phyloP scores from a whole-genome alignment of 2,888 invertebrate genomes.

The Brachyptera putata region DNA sequence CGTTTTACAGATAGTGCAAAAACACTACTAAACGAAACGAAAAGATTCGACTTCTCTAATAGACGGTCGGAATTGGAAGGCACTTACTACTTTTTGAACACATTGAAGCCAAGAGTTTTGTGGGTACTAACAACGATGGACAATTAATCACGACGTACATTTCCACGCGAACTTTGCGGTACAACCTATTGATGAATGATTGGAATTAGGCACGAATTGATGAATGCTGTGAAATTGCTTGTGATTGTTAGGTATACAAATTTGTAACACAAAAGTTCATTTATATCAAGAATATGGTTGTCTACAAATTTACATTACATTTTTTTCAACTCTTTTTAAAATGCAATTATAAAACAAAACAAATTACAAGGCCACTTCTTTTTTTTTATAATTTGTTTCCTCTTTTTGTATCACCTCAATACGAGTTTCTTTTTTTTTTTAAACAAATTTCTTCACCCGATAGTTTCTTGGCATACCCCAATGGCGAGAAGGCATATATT shows the following conservation, averaged over 20 bases:
- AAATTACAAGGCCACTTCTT: slow-evolving; percentile 39
- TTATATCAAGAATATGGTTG: slow-evolving; percentile 37
- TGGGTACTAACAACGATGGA: slow-evolving; percentile 33
- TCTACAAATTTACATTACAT: slow-evolving; percentile 34
- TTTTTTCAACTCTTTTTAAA: slow-evolving; percentile 40
- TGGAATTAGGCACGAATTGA: slow-evolving; percentile 34
- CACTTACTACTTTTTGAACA: slow-evolving; percentile 71
- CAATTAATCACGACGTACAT: slow-evolving; percentile 32
- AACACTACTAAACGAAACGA: too few species aligned
- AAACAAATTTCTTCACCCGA: slow-evolving; percentile 44
- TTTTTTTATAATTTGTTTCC: slow-evolving; percentile 37
- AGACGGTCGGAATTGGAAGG: slow-evolving; percentile 57
- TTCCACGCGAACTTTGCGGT: slow-evolving; percentile 33
- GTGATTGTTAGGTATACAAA: slow-evolving; percentile 34
- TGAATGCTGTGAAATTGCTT: slow-evolving; percentile 35
- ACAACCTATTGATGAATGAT: slow-evolving; percentile 34
- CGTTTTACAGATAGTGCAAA: too few species aligned
- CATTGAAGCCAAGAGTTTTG: slow-evolving; percentile 46
- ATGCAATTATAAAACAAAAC: slow-evolving; percentile 36
- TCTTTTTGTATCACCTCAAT: slow-evolving; percentile 43
- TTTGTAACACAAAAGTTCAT: slow-evolving; percentile 34
- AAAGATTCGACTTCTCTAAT: slow-evolving; percentile 44
- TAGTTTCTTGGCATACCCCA: slow-evolving; percentile 56
- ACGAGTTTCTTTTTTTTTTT: slow-evolving; percentile 39
- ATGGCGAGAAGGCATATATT: slow-evolving; percentile 64